phyloP scores from a whole-genome alignment of 92 coral and sea anemone species.

The Montipora capitata region DNA sequence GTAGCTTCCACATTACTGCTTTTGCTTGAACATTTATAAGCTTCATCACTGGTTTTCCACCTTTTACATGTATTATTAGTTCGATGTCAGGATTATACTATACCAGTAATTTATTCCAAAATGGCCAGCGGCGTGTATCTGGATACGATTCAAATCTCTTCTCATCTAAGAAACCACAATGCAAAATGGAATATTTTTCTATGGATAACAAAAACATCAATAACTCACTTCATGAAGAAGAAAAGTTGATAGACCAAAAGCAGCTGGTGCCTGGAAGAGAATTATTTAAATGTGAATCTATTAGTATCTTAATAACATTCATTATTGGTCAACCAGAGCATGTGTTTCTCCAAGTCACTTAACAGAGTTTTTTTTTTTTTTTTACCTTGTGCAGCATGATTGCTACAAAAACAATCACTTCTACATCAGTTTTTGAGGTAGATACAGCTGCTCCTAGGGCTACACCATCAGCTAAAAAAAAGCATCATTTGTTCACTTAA shows the following conservation, averaged over 20 bases:
- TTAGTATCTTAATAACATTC: not conserved
- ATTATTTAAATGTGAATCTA: too few relatives aligned
- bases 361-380: not conserved
- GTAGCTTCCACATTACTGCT: too few relatives aligned
- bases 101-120: too few relatives aligned
- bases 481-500: not conserved
- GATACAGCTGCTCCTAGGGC: conserved; percentile 99
- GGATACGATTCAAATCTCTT: not conserved
- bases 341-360: not conserved
- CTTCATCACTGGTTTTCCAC: too few relatives aligned
- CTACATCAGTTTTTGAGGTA: conserved; percentile 97
- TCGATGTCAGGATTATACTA: too few relatives aligned
- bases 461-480: conserved; percentile 92
- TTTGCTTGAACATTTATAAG: too few relatives aligned
- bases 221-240: conserved; percentile 91
- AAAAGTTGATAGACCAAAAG: conserved; percentile 97
- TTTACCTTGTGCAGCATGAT: conserved; percentile 97
- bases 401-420: conserved; percentile 96
- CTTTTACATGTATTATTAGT: too few relatives aligned
- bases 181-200: not conserved
- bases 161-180: not conserved
- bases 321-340: not conserved
- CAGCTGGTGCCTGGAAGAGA: conserved; percentile 93
- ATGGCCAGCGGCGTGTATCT: too few relatives aligned
- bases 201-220: not conserved